These are phyloP conservation scores for Spinus olivaceus DNA, from an alignment of 2,797 vertebrate species.

Conservation along the genomic window DNA sequence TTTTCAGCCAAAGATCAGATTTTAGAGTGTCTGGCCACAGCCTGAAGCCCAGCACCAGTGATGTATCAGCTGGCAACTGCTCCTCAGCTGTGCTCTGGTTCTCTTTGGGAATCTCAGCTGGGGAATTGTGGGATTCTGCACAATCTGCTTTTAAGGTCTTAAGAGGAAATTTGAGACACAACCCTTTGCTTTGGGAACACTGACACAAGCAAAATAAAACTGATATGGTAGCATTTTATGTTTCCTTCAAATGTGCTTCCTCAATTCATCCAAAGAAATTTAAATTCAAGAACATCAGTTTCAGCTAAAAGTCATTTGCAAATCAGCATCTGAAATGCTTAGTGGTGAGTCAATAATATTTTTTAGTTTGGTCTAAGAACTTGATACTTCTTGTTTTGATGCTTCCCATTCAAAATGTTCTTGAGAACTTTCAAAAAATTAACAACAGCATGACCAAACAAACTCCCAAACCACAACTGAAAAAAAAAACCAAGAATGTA, in stretches of 20 bases:
- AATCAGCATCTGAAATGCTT: neutral
- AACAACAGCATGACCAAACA: too few species aligned
- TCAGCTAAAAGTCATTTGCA: neutral
- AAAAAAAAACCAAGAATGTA: accelerated
- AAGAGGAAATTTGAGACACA: neutral
- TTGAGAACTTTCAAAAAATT: neutral
- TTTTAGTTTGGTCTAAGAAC: neutral
- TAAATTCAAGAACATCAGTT: neutral
- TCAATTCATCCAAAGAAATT: neutral
- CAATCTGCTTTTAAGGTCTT: neutral
- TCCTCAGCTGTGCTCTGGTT: neutral
- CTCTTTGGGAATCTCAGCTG: neutral
- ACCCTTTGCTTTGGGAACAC: neutral
- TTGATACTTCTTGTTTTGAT: neutral
- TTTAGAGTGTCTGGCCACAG: neutral
- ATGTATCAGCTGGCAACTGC: neutral
- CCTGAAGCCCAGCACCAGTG: neutral
- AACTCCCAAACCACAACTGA: accelerated
- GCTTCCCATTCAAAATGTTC: neutral
- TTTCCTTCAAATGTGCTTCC: neutral
- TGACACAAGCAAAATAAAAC: neutral
- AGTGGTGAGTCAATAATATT: neutral
- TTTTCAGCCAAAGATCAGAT: neutral
- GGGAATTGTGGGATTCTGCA: neutral
- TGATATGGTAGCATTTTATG: neutral